A percentile compares a stretch with the other conserved stretches of the same genome.
These are phyloP conservation scores for Zygaena filipendulae DNA, from an alignment of 2,888 invertebrate species.

Conservation along the genomic window DNA sequence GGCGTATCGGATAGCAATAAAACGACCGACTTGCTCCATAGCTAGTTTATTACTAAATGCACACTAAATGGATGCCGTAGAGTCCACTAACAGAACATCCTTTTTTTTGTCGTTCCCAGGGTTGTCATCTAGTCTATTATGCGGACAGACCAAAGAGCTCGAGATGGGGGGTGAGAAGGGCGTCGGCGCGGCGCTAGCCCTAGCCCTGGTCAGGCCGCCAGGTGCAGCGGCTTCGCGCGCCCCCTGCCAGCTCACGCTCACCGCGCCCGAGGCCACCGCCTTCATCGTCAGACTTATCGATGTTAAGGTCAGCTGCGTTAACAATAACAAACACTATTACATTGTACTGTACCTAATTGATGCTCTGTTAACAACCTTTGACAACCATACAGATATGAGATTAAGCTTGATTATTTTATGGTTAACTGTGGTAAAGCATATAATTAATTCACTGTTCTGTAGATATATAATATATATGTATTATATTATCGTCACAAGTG, in stretches of 20 bases:
- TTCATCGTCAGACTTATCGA: conserved; percentile 56
- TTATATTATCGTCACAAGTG: too few relatives aligned
- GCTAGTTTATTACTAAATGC: too few relatives aligned
- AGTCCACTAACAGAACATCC: too few relatives aligned
- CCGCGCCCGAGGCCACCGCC: conserved; percentile 52
- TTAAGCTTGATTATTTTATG: too few relatives aligned
- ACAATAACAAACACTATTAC: conserved; percentile 3
- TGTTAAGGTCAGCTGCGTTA: conserved; percentile 40
- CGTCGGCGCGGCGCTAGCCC: conserved; percentile 48
- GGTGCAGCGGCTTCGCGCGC: conserved; percentile 23
- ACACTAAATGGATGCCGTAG: too few relatives aligned
- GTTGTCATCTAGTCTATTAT: conserved; percentile 51
- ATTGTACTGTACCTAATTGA: conserved; percentile 1
- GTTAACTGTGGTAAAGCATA: too few relatives aligned
- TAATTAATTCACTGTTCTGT: too few relatives aligned
- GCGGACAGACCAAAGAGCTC: conserved; percentile 52
- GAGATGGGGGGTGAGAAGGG: conserved; percentile 40
- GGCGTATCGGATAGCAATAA: too few relatives aligned
- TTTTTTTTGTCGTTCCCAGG: conserved; percentile 26
- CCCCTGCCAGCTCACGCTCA: conserved; percentile 46
- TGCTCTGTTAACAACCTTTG: too few relatives aligned
- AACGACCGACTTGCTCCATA: too few relatives aligned
- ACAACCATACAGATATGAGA: background rate
- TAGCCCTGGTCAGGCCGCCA: conserved; percentile 42
- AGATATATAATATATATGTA: too few relatives aligned